Evolutionary conservation across 2,797 vertebrate genomes (phyloP), one percentile per base, ranked within the genome.

Genomic region (Setipinna tenuifilis): DNA sequence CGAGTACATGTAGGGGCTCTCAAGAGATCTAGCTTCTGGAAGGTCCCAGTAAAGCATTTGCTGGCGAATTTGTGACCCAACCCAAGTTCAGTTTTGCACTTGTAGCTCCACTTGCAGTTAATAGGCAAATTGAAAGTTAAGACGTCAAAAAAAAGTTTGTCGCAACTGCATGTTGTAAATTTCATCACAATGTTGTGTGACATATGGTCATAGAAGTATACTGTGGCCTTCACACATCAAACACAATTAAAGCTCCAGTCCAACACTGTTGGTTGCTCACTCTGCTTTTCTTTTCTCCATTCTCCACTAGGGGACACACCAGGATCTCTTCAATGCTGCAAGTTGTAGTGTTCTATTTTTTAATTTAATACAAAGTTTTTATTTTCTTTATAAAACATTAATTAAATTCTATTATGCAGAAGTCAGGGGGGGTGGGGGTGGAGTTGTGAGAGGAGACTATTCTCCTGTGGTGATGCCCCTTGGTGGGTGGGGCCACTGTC

Each of bases 261-360:
- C 65, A 14, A 44, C 31, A 41, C 35, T 3, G 7, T 54, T 54
- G 2, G 71, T 21, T 9, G 19, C 35, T 78, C 71, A 44, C 35
- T 9, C 14, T 44, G 71, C 35, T 78, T 41, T 17, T 78, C 16
- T 1, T 78, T 16, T 78, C 35, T 50, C 71, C 80, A 0, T 44
- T 88, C 83, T 82, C 68, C 71, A 62, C 50, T 85, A 65, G 9
- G 62, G 71, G 17, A 9, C 35, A 21, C 31, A 78, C 17, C 71
- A 44, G 31, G 35, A 17, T 78, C 19, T 54, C 19, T 2, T 0
- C 11, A 57, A 68, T 78, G 25, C 85, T 86, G 84, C 84, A 84
- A 85, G 84, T 85, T 87, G 85, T 85, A 85, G 82, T 59, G 12
- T 25, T 62, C 58, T 59, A 31, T 84, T 84, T 85, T 68, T 85